A percentile compares a stretch with the other conserved stretches of the same genome.
phyloP scores from a whole-genome alignment of 2,113 vertebrate species.

The Paramisgurnus dabryanus region DNA sequence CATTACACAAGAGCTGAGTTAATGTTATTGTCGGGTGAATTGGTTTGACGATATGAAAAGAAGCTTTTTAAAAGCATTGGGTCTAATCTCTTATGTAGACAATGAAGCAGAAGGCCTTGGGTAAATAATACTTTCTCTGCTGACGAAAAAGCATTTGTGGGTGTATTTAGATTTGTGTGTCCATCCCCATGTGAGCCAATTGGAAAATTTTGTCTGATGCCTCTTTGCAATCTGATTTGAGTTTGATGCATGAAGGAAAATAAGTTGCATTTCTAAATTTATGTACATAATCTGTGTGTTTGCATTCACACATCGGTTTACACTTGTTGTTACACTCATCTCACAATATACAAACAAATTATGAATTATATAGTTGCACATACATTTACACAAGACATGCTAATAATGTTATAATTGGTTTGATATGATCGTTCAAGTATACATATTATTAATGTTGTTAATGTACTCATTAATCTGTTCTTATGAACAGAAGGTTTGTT shows the following conservation, averaged over 20 bases:
- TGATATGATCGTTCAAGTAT: too few species aligned
- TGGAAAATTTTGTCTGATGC: background rate
- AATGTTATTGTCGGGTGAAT: slow-evolving; percentile 14
- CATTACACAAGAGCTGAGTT: slow-evolving; percentile 21
- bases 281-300: too few species aligned
- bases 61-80: slow-evolving; percentile 18
- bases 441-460: too few species aligned
- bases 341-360: too few species aligned
- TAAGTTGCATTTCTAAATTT: too few species aligned
- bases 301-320: too few species aligned
- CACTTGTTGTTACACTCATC: too few species aligned
- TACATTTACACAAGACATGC: too few species aligned
- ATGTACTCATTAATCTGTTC: too few species aligned
- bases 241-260: background rate
- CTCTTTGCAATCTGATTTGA: background rate
- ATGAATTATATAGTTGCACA: too few species aligned
- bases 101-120: slow-evolving; percentile 17
- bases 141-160: background rate
- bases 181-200: background rate
- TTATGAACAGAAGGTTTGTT: too few species aligned
- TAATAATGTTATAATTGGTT: too few species aligned
- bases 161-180: background rate
- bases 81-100: slow-evolving; percentile 1
- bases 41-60: slow-evolving; percentile 21
- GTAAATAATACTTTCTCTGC: slow-evolving; percentile 25